These are phyloP conservation scores for Bostrychus sinensis DNA, from an alignment of 2,113 vertebrate species.

Conservation along the genomic window DNA sequence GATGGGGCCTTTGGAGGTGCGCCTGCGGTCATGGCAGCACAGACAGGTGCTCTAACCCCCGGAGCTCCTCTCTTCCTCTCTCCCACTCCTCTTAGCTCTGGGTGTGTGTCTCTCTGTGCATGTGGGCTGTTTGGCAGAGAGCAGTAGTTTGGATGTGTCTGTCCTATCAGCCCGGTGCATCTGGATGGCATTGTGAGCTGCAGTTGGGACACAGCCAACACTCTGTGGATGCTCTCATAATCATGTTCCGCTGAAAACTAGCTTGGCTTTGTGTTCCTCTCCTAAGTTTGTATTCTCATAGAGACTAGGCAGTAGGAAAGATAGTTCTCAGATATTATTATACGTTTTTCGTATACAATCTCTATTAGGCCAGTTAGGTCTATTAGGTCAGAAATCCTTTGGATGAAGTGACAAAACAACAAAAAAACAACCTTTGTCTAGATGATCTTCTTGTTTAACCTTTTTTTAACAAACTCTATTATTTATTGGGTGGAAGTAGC, in stretches of 20 bases:
- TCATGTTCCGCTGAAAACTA: slow-evolving; percentile 56
- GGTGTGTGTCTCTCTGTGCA: slow-evolving; percentile 28
- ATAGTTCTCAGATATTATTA: too few relatives aligned
- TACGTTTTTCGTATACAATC: too few relatives aligned
- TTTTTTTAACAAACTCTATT: too few relatives aligned
- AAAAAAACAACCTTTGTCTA: too few relatives aligned
- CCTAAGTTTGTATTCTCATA: slow-evolving; percentile 36
- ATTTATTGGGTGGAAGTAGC: too few relatives aligned
- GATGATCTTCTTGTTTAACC: too few relatives aligned
- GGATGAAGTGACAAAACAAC: too few relatives aligned
- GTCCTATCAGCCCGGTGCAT: slow-evolving; percentile 73
- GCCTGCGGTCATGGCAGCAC: slow-evolving; percentile 45
- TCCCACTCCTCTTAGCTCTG: slow-evolving; percentile 20
- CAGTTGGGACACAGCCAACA: slow-evolving; percentile 66
- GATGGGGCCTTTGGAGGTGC: slow-evolving; percentile 40
- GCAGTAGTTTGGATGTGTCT: slow-evolving; percentile 58
- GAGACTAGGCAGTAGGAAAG: background rate
- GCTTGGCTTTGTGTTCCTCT: slow-evolving; percentile 49
- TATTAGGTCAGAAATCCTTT: too few relatives aligned
- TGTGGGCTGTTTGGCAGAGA: slow-evolving; percentile 66
- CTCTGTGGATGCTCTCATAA: slow-evolving; percentile 40
- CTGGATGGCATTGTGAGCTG: slow-evolving; percentile 73
- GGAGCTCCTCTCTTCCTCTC: slow-evolving; percentile 24
- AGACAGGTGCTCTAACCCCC: slow-evolving; percentile 55
- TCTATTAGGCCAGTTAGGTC: too few relatives aligned